Base-by-base conservation (phyloP, 1,140 invertebrate genomes). In the Drosophila nasuta region DNA sequence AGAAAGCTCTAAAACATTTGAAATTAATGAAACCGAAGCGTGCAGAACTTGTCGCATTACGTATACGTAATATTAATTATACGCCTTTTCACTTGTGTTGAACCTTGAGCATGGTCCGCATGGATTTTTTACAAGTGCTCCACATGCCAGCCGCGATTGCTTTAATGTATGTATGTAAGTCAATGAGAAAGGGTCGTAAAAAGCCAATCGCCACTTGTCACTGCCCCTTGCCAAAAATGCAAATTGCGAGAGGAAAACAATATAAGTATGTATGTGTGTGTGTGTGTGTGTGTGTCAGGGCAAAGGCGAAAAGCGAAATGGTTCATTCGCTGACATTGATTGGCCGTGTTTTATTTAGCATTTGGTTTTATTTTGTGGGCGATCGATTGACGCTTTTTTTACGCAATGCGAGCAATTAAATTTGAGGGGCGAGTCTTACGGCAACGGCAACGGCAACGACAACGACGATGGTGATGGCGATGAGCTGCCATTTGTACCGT, bases 241-340 rank as follows among this genome's bases (percentile, higher is more conserved):
- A 56, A 56, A 66, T 66, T 43, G 15, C 33, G 33, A 38, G n/a
- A 5, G n/a, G 41, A 8, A 38, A 75, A 57, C 43, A 56, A 56
- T 65, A 25, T 25, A 25, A 25, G 20, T 25, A 25, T 28, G 45
- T 41, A 5, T 33, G 30, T 33, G 30, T 5, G 30, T 7, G 20
- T 25, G 20, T 25, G 20, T 28, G 45, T 41, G 30, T 33, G 30
- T 33, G 30, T 5, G 30, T 7, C 30, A 33, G 45, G 33, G 54
- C 60, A 63, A 69, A 54, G 63, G 51, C 41, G 57, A 59, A 28
- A 15, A 25, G 30, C 51, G 51, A 54, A 54, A 54, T 15, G 41
- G 11, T 43, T 43, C 41, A 43, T 43, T 75, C 70, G 63, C 62
- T 82, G 81, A 85, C 81, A 80, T 85, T 83, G 81, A 83, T 85